Evolutionary conservation across 2,113 vertebrate genomes (phyloP), one percentile per base, ranked within the genome.

Genomic region (Phoxinus phoxinus): DNA sequence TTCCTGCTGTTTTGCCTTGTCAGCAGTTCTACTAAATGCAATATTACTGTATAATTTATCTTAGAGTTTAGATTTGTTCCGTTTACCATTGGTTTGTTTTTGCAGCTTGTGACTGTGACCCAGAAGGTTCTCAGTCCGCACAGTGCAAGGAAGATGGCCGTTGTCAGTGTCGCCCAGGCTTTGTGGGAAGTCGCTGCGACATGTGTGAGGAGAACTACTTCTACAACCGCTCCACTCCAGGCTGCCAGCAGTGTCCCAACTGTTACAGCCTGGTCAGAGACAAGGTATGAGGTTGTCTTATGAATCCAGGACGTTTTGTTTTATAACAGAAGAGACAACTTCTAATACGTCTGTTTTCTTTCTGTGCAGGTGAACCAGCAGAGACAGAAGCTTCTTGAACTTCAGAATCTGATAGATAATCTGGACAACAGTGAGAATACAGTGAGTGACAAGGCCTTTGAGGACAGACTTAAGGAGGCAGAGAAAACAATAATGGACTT

Each of bases 161-260:
- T 65, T 99, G 98, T 0, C 94, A 95, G 74, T 99, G 98, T 90
- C 96, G 92, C 27, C 94, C 97, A 2, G 98, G 98, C 48, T 99
- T 99, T 0, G 96, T 99, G n/a, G 98, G 98, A 0, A 92, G 53
- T 65, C 97, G 97, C 59, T 99, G 98, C 0, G 96, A 99, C 92
- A 98, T 98, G 89, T 99, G 98, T 4, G 97, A 99, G 89, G 98
- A 99, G 91, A 99, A 99, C 86, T 99, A 98, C 87, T 99, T 99
- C 95, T 98, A 98, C 92, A 99, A 99, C 90, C 96, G 97, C 65
- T 96, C 97, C 0, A 94, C 94, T 53, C 97, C 97, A 0, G 96
- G 98, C 74, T 99, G 98, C 91, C 97, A 98, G 89, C 97, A 99
- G 88, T 99, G 98, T 65, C 98, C 98, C 0, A 96, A 97, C 58